Evolutionary conservation across 2,113 vertebrate genomes (phyloP), one percentile per base, ranked within the genome.

Genomic region (Sigmodon hispidus): DNA sequence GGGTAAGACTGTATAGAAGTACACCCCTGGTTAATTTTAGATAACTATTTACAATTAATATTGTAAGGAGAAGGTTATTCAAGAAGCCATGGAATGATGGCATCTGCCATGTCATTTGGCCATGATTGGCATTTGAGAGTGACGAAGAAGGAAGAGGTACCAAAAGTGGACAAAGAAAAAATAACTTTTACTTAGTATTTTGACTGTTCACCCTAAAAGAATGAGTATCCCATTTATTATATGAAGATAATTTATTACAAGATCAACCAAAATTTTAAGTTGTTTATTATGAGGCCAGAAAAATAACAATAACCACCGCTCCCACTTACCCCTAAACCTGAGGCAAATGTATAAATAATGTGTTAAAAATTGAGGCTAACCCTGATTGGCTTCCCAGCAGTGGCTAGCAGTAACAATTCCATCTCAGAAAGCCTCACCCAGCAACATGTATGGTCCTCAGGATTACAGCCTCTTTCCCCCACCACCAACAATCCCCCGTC

Each of bases 111-210:
- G 7, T n/a, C 7, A 4, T 67, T 93, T 81, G 70, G 10, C 26
- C 34, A 52, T 10, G 59, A 34, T 83, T 77, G 43, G 73, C 55
- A 55, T 17, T 75, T 79, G 9, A 21, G 10, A 10, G 11, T 81
- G 52, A 24, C 0, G 10, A 69, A 59, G 26, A 87, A 52, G 36
- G 31, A 83, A 90, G 21, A 31, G 50, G 40, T 77, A 73, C 10
- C 8, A 86, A 45, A 90, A n/a, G 61, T 36, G 40, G 55, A 63
- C 19, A 83, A 94, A 92, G 57, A 36, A 55, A 92, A 90, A 93
- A 40, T 57, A 31, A 17, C 85, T 29, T 80, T 87, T 24, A 61
- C 6, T 24, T 43, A 7, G 36, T n/a, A 22, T 61, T 89, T 77
- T 2, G 15, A 59, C 52, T 84, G 45, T n/a, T 84, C 6, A 12